Evolutionary conservation across 2,888 invertebrate genomes (phyloP).

Genomic region (Oligia fasciuncula): DNA sequence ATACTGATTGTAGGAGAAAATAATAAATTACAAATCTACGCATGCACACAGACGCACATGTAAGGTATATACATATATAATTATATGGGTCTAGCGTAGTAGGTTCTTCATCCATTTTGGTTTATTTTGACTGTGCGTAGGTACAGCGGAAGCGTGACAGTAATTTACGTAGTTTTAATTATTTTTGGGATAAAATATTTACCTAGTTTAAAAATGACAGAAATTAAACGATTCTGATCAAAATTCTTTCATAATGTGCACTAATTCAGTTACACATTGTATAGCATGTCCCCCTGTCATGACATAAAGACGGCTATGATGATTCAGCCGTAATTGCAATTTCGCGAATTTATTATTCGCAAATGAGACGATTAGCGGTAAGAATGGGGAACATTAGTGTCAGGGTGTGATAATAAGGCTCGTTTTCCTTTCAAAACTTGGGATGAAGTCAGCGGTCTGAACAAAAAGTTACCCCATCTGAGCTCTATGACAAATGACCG

Average conservation of each 20-base stretch:
- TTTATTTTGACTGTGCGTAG: not conserved
- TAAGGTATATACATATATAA: too few relatives aligned
- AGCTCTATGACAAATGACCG: conserved; percentile 87
- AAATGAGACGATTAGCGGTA: conserved; percentile 77
- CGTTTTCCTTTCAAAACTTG: conserved; percentile 85
- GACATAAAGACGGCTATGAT: conserved; percentile 49
- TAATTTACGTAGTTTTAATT: not conserved
- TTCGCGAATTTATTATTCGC: conserved; percentile 73
- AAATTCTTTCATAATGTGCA: not conserved
- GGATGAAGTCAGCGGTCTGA: conserved; percentile 85
- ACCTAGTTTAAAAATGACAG: not conserved
- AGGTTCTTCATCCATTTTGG: not conserved
- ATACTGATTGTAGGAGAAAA: not conserved
- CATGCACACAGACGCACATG: not conserved
- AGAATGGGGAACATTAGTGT: conserved; percentile 80
- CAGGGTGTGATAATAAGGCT: conserved; percentile 79
- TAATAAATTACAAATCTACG: not conserved
- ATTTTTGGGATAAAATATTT: not conserved
- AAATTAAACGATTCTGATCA: not conserved
- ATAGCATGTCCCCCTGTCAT: conserved; percentile 18
- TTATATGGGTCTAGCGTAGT: not conserved
- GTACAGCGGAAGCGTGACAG: not conserved
- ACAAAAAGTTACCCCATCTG: conserved; percentile 88
- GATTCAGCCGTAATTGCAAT: conserved; percentile 62
- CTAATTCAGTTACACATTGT: not conserved